These are phyloP conservation scores for Aspidapion aeneum DNA, from an alignment of 2,888 invertebrate species.

Conservation along the genomic window DNA sequence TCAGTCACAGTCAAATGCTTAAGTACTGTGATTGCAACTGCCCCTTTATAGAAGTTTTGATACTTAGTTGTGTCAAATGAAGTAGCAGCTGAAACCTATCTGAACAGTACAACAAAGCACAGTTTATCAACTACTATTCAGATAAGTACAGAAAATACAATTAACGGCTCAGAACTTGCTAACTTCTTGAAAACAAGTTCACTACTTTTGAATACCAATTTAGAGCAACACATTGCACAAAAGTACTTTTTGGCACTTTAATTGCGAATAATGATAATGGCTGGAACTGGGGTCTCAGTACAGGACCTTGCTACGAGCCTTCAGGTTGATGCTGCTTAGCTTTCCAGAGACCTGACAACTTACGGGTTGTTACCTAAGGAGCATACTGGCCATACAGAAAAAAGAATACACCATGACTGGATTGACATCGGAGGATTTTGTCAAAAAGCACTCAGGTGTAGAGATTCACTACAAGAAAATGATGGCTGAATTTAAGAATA, in stretches of 20 bases:
- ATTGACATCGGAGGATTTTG: not conserved
- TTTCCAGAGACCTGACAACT: not conserved
- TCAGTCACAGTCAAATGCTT: not conserved
- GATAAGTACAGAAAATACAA: not conserved
- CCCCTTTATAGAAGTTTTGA: not conserved
- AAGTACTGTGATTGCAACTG: not conserved
- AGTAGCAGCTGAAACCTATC: not conserved
- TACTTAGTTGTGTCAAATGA: not conserved
- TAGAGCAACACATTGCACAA: not conserved
- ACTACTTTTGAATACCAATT: not conserved
- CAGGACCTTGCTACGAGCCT: not conserved
- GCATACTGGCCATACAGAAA: not conserved
- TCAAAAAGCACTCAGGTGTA: not conserved
- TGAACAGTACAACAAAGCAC: not conserved
- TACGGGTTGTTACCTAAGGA: not conserved
- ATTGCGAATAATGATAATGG: not conserved
- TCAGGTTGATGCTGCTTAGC: not conserved
- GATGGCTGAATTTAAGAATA: not conserved
- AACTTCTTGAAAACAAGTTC: not conserved
- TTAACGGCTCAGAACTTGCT: not conserved
- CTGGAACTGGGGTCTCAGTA: not conserved
- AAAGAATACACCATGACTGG: not conserved
- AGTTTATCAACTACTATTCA: not conserved
- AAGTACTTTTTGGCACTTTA: not conserved
- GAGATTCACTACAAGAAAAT: not conserved